Percentiles rank a stretch among this genome's conserved stretches.
These are phyloP conservation scores for Lepidochitona cinerea DNA, from an alignment of 2,888 invertebrate genomes.

Conservation along the genomic window DNA sequence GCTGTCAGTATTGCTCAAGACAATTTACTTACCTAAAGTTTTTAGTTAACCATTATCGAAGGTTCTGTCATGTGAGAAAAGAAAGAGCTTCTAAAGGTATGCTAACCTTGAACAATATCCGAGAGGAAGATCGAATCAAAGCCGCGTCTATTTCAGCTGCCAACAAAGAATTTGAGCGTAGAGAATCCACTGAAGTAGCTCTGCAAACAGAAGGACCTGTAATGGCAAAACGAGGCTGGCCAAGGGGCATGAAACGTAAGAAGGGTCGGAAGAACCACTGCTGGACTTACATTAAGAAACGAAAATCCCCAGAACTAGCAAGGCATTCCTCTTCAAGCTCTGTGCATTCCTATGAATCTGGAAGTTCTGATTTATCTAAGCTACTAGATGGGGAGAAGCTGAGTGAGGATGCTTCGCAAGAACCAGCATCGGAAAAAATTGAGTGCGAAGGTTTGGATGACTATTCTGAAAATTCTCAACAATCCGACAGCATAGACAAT, in stretches of 20 bases:
- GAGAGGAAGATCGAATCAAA: conserved; percentile 35
- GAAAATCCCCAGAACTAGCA: conserved; percentile 31
- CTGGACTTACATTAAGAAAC: conserved; percentile 56
- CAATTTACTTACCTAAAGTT: conserved; percentile 68
- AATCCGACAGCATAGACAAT: no score
- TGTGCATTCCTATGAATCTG: no score
- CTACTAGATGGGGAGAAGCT: no score
- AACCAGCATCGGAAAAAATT: no score
- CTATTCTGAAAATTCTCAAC: no score
- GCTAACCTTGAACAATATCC: conserved; percentile 39
- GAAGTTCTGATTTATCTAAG: no score
- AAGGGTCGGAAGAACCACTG: conserved; percentile 47
- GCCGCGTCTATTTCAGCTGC: background rate
- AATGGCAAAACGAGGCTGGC: conserved; percentile 43
- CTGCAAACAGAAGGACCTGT: background rate
- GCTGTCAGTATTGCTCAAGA: conserved; percentile 65
- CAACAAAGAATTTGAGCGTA: background rate
- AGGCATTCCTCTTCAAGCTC: no score
- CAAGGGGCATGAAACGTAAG: conserved; percentile 48
- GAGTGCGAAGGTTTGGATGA: no score
- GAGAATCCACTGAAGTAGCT: background rate
- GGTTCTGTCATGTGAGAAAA: conserved; percentile 61
- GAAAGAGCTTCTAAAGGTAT: conserved; percentile 36
- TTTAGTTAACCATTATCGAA: conserved; percentile 65
- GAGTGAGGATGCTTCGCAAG: no score